phyloP scores from a whole-genome alignment of 2,113 vertebrate genomes.

The Peromyscus polionotus region DNA sequence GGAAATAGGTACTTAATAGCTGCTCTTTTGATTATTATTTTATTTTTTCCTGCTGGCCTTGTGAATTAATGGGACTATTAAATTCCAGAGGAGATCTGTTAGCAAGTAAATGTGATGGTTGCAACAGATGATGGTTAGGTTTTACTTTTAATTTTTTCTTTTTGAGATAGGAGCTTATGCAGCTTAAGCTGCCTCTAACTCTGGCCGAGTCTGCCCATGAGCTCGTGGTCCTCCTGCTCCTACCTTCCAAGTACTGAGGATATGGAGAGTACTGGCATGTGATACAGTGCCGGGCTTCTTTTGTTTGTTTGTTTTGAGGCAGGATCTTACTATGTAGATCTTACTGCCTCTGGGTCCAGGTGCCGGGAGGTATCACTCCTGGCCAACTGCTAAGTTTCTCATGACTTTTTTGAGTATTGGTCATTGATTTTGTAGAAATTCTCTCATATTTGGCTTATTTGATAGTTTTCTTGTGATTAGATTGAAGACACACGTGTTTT shows the following conservation, averaged over 20 bases:
- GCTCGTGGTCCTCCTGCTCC: neutral
- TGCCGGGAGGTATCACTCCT: neutral
- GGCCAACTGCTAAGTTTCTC: slow-evolving; percentile 39
- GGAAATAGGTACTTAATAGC: slow-evolving; percentile 51
- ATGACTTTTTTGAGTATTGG: slow-evolving; percentile 34
- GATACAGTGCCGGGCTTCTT: neutral
- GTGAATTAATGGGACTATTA: slow-evolving; percentile 58
- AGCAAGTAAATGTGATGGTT: slow-evolving; percentile 43
- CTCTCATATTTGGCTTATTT: slow-evolving; percentile 50
- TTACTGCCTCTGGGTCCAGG: neutral
- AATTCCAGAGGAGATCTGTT: slow-evolving; percentile 55
- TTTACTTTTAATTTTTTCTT: slow-evolving; percentile 62
- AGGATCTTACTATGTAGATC: neutral
- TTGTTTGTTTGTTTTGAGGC: neutral
- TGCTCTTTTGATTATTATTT: slow-evolving; percentile 49
- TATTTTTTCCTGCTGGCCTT: neutral
- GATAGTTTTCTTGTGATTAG: slow-evolving; percentile 45
- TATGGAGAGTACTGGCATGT: too few relatives aligned
- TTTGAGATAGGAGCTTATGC: neutral
- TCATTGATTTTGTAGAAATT: slow-evolving; percentile 59
- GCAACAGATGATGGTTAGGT: slow-evolving; percentile 26
- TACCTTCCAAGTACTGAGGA: neutral
- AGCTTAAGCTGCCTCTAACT: neutral
- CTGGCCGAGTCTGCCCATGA: neutral
- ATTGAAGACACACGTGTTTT: slow-evolving; percentile 16